Base-by-base conservation (phyloP, 2,888 invertebrate species). In the Glaucopsyche alexis region DNA sequence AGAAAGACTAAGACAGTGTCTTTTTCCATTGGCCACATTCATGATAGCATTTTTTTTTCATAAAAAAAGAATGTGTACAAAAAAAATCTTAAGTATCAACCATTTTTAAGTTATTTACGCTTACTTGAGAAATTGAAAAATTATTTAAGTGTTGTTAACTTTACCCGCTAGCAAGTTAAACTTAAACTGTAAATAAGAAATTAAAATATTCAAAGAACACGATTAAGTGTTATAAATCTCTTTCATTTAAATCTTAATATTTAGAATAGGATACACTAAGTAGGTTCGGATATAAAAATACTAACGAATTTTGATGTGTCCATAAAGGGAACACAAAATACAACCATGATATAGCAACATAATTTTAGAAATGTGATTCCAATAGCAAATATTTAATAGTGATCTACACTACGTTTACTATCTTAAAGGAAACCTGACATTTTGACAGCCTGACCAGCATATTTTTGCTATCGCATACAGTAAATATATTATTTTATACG, bases 1-100 rank as follows among this genome's bases (percentile, higher is more conserved):
- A 13, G 13, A 50, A 60, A 38, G 60, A 60, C 29, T 60, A 60
- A n/a, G n/a, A 38, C 13, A 60, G 60, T 60, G 29, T 60, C 60
- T 60, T 60, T 38, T 13, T 42, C 29, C 13, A 60, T 60, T 60
- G 60, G 29, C 60, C 29, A 60, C 60, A 13, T 29, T 55, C 60
- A 60, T 11, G 29, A 7, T 7, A 38, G 2, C 7, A 8, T 11
- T 60, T 60, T 38, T 9, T 13, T 2, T 13, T 38, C 29, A 13
- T 29, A 11, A 5, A 14, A 7, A 29, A 60, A 7, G 14, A 42
- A 42, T 42, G 4, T 42, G 1, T 7, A 42, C 42, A 42, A 42
- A 1, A 42, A 2, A 42, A 7, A 42, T 42, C 6, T 5, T 42
- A 42, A 42, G 2, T 7, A 2, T 42, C 42, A 42, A 29, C 1